These are phyloP conservation scores for Elanoides forficatus DNA, from an alignment of 2,113 vertebrate species.

Conservation along the genomic window DNA sequence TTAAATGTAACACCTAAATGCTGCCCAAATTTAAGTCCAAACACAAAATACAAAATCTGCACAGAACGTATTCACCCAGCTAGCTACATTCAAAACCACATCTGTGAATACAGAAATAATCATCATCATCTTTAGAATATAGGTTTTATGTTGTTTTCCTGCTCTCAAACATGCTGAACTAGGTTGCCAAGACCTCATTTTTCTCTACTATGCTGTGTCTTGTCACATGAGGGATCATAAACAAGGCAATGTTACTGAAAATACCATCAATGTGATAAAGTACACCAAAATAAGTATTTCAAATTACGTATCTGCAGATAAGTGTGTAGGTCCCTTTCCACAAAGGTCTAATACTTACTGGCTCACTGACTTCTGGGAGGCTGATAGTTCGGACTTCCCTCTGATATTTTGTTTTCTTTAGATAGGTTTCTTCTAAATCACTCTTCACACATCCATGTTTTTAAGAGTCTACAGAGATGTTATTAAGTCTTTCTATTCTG, in stretches of 20 bases:
- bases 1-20: not conserved
- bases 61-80: not conserved
- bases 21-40: not conserved
- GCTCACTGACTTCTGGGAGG: slow-evolving; percentile 26
- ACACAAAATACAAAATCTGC: not conserved
- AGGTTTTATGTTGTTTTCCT: not conserved
- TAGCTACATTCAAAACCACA: not conserved
- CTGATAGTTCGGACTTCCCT: slow-evolving; percentile 19
- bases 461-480: slow-evolving; percentile 60
- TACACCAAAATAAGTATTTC: slow-evolving; percentile 48
- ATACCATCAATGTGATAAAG: slow-evolving; percentile 30
- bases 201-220: not conserved
- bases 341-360: slow-evolving; percentile 50
- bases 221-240: slow-evolving; percentile 20
- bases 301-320: slow-evolving; percentile 45
- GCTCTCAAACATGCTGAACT: not conserved
- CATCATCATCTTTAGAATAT: not conserved
- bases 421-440: slow-evolving; percentile 40
- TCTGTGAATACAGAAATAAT: not conserved
- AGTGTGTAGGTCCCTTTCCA: slow-evolving; percentile 44
- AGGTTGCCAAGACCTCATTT: not conserved
- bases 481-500: slow-evolving; percentile 42
- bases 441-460: slow-evolving; percentile 11
- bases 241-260: slow-evolving; percentile 16
- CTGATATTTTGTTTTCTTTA: slow-evolving; percentile 30